Evolutionary conservation across 2,113 vertebrate genomes (phyloP).

Genomic region (Limnothrissa miodon): DNA sequence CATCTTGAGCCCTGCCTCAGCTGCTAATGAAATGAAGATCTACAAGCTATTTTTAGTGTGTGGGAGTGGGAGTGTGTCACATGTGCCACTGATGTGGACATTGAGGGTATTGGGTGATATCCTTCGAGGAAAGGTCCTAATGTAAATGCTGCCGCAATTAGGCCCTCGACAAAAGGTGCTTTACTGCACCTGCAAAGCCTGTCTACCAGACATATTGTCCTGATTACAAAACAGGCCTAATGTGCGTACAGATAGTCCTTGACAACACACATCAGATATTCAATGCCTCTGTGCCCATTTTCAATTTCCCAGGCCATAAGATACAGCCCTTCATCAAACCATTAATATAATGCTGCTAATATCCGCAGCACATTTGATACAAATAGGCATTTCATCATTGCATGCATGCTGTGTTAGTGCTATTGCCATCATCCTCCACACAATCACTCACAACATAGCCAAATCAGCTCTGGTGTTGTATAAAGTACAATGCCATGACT

Average conservation of each 20-base stretch:
- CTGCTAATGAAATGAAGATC: conserved; percentile 70
- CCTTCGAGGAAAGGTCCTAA: conserved; percentile 57
- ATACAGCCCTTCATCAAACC: background rate
- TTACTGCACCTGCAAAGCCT: background rate
- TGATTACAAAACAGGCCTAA: background rate
- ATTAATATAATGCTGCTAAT: background rate
- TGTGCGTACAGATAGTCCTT: background rate
- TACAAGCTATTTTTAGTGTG: conserved; percentile 62
- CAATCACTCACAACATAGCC: background rate
- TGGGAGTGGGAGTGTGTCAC: conserved; percentile 56
- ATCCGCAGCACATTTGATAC: background rate
- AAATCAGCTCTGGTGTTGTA: background rate
- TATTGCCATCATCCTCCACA: background rate
- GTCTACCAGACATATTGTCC: background rate
- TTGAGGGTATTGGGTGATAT: conserved; percentile 39
- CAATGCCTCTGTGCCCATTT: background rate
- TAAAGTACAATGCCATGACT: background rate
- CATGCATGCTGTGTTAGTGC: background rate
- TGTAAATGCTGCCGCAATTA: conserved; percentile 37
- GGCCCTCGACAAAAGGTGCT: background rate
- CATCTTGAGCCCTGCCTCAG: no score
- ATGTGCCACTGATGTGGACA: conserved; percentile 56
- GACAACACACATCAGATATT: background rate
- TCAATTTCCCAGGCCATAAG: background rate
- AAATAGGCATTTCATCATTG: background rate